Base-by-base conservation (phyloP, 1,140 invertebrate species). In the Metaphire vulgaris region DNA sequence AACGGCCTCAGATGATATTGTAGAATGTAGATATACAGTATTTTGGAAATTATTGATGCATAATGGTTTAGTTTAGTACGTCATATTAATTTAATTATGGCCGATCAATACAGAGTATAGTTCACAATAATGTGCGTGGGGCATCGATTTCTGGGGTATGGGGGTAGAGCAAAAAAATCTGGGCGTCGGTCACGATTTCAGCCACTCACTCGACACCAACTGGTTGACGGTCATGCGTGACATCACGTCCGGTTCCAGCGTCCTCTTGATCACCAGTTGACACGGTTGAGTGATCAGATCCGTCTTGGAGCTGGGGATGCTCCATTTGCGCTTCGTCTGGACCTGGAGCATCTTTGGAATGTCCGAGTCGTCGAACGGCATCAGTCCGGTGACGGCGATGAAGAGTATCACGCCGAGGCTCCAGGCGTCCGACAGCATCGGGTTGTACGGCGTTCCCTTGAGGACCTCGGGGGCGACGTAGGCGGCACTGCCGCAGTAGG, bases 201-300 rank as follows among this genome's bases (percentile, higher is more conserved):
- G 33, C 56, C 33, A 56, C 64, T 74, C 56, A 41, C 30, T 74
- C 26, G 26, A 2, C 28, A 41, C 33, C 41, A 74, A 65, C 64
- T 74, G 56, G 64, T 74, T 41, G 32, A 74, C 64, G 28, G 33
- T 56, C 12, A 41, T 29, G 32, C 74, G 74, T 31, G 90, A 83
- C 2, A 89, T 91, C 33, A 93, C 89, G 80, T 93, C 91, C 0
- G 92, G 92, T 82, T 95, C 92, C 14, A 94, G 83, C 78, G 94
- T 90, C 72, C 90, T 89, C 1, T 89, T 88, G 80, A 94, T 90
- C 21, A 93, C 89, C 33, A 68, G 65, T 34, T 70, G 65, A 32
- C 65, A 66, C 21, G 66, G 64, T 6, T 14, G 29, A 28, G 74
- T 68, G 32, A 75, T 56, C 34, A 33, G 31, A 1, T 70, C 26